Conservation (phyloP, 2,797 vertebrate species). For the Natrix natrix region DNA sequence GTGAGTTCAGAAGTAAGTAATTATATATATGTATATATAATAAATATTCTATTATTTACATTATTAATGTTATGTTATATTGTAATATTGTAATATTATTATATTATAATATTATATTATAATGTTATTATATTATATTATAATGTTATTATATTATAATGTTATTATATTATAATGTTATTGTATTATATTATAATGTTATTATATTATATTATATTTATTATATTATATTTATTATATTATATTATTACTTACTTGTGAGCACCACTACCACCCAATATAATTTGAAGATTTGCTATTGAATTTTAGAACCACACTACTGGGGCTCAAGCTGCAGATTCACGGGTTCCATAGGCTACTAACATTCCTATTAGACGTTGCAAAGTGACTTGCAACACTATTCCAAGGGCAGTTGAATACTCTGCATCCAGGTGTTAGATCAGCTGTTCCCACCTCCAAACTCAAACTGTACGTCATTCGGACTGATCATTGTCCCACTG, state of each 20-base stretch:
- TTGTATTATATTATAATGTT: no score
- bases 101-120: no score
- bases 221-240: no score
- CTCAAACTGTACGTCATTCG: neutral
- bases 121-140: no score
- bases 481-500: neutral
- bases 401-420: neutral
- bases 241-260: neutral
- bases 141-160: no score
- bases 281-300: neutral
- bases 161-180: no score
- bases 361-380: neutral
- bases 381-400: neutral
- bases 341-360: neutral
- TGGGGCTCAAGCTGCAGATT: neutral
- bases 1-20: neutral
- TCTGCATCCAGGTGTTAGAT: neutral
- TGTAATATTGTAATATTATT: no score
- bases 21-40: no score
- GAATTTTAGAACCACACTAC: neutral
- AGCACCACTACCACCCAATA: neutral
- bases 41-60: no score
- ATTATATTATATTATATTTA: no score
- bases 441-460: neutral
- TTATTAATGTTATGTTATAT: no score